Conservation (phyloP, 2,888 invertebrate species). For the Phaonia tiefii region DNA sequence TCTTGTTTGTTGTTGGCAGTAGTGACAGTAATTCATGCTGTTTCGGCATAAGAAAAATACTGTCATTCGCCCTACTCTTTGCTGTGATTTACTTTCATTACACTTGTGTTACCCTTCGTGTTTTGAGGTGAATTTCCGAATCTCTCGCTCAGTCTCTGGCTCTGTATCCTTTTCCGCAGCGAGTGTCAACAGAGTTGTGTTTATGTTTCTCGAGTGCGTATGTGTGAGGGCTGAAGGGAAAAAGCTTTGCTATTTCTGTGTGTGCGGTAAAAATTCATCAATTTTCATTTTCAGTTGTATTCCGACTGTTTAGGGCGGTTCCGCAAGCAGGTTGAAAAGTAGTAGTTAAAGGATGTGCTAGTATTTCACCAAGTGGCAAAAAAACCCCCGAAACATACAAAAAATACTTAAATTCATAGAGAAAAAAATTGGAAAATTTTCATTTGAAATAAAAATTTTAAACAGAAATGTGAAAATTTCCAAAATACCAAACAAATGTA, state of each 20-base stretch:
- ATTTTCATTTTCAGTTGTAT: conserved; percentile 81
- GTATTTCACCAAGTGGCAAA: conserved; percentile 32
- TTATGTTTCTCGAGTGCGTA: conserved; percentile 19
- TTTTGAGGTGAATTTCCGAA: conserved; percentile 54
- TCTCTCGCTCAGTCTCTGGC: conserved; percentile 8
- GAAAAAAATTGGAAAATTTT: conserved; percentile 19
- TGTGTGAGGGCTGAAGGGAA: conserved; percentile 44
- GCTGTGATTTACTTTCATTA: conserved; percentile 58
- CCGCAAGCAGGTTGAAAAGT: conserved; percentile 80
- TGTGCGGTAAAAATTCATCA: conserved; percentile 76
- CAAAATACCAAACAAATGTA: conserved; percentile 39
- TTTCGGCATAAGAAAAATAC: background rate
- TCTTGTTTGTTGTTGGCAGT: conserved; percentile 53
- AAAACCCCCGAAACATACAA: conserved; percentile 20
- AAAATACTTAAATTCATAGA: background rate
- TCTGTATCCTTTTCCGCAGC: conserved; percentile 25
- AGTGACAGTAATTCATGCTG: background rate
- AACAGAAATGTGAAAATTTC: conserved; percentile 27
- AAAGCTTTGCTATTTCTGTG: conserved; percentile 64
- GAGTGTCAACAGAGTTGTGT: conserved; percentile 29
- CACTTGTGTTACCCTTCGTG: conserved; percentile 42
- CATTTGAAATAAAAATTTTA: conserved; percentile 4
- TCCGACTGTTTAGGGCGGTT: conserved; percentile 81
- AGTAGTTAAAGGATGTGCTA: conserved; percentile 68
- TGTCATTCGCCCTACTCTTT: conserved; percentile 26